Evolutionary conservation across 2,797 vertebrate genomes (phyloP).

Genomic region (Potorous gilbertii): DNA sequence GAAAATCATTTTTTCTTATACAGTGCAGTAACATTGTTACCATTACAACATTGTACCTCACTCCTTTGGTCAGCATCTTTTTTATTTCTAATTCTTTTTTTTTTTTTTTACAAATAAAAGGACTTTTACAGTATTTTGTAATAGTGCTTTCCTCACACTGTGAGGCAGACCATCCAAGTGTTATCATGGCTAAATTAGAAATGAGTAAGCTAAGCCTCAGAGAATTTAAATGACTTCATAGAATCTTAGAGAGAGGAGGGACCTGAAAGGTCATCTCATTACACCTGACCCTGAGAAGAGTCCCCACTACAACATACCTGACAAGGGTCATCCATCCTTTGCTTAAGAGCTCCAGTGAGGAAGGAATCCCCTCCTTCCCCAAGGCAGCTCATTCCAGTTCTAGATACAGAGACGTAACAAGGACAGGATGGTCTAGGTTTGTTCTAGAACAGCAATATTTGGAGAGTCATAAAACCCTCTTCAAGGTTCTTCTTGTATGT

Average conservation of each 20-base stretch:
- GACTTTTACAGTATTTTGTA: neutral
- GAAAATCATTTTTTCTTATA: neutral
- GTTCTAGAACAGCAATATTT: neutral
- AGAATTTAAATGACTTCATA: neutral
- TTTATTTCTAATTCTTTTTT: neutral
- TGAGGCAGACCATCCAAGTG: neutral
- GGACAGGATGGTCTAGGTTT: neutral
- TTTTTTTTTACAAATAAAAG: neutral
- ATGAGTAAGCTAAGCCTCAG: neutral
- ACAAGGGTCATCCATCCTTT: neutral
- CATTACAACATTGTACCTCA: neutral
- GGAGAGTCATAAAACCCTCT: neutral
- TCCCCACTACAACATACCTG: neutral
- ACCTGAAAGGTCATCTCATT: neutral
- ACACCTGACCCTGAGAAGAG: neutral
- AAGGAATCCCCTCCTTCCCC: neutral
- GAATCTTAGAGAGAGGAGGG: neutral
- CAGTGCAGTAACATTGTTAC: neutral
- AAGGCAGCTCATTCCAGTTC: neutral
- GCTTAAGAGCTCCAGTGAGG: neutral
- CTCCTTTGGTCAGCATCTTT: neutral
- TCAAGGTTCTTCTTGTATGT: neutral
- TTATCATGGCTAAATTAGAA: neutral
- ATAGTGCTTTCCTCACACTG: neutral
- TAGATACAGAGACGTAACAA: neutral